Percentiles rank a stretch among this genome's conserved stretches.
Evolutionary conservation across 2,113 vertebrate genomes (phyloP).

Genomic region (Varanus salvator): DNA sequence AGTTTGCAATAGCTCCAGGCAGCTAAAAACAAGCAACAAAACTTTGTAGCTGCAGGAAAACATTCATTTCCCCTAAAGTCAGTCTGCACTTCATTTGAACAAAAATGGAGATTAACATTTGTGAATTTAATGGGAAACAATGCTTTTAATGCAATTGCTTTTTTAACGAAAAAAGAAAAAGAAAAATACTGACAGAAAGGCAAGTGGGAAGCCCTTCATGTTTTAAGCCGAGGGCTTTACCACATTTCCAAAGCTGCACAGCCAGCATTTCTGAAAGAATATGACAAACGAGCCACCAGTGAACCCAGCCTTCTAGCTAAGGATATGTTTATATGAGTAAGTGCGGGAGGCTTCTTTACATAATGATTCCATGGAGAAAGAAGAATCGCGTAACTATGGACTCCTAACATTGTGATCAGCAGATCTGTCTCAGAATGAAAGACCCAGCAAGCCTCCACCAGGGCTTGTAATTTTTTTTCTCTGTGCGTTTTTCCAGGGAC

Average conservation of each 20-base stretch:
- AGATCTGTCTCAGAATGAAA: slow-evolving; percentile 64
- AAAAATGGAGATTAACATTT: slow-evolving; percentile 6
- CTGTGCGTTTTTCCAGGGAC: slow-evolving; percentile 33
- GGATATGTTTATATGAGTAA: slow-evolving; percentile 46
- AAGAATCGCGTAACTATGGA: neutral
- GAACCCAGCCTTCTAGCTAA: slow-evolving; percentile 39
- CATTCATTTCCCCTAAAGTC: slow-evolving; percentile 8
- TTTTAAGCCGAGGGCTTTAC: slow-evolving; percentile 41
- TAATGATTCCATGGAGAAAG: slow-evolving; percentile 62
- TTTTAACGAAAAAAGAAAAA: neutral
- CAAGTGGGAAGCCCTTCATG: neutral
- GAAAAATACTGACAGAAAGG: neutral
- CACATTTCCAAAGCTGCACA: slow-evolving; percentile 42
- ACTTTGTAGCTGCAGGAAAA: neutral
- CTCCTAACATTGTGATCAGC: slow-evolving; percentile 12
- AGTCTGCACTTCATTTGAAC: slow-evolving; percentile 3
- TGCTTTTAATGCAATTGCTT: neutral
- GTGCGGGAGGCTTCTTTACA: slow-evolving; percentile 60
- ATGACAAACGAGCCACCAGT: slow-evolving; percentile 52
- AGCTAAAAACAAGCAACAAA: neutral
- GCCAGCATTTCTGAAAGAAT: slow-evolving; percentile 4
- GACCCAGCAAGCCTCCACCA: slow-evolving; percentile 46
- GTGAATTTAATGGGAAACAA: slow-evolving; percentile 6
- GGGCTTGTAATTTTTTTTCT: slow-evolving; percentile 45
- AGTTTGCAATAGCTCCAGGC: neutral